Base-by-base conservation (phyloP, 23 tunicate species). In the Halocynthia aurantium region DNA sequence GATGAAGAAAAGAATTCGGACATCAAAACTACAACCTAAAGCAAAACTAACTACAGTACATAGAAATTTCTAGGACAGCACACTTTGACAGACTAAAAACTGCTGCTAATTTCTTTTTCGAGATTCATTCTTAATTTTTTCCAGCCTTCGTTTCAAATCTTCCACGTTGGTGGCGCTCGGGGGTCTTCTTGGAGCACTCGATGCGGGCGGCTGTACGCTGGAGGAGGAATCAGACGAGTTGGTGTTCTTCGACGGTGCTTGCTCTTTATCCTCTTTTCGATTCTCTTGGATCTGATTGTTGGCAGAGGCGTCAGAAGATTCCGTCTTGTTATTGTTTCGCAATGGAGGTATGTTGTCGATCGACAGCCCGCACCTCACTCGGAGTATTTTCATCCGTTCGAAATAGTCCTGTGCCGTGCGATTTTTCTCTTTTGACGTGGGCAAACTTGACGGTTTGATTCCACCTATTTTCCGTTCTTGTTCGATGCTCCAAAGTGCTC, bases 401-500 rank as follows among this genome's bases (percentile, higher is more conserved):
- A 74, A 50, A 74, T 74, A 63, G 22, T 74, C 78, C 31, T 52
- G 19, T 10, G 56, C n/a, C 8, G 78, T 74, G 2, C 22, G 21
- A 13, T 53, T 52, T 10, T 8, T 53, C 55, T 53, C 66, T n/a
- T 62, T 53, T 6, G 60, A 52, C 31, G 19, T 74, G 2, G 56
- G 22, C 20, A 15, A 19, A 54, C 63, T 7, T 0, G 66, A 8
- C 20, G 78, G 31, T 53, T 17, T 13, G 20, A 63, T 74, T 40
- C 55, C 19, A 53, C 78, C 78, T 50, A 53, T 74, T 74, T 53
- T 74, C 8, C 78, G 55, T 10, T 84, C 88, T 31, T 77, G 83
- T 58, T 84, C 88, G 7, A 84, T 77, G 13, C 69, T 78, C 71
- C 77, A 71, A 22, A 84, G 52, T 6, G 83, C 68, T 13, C 88